Evolutionary conservation across 2,797 vertebrate genomes (phyloP).

Genomic region (Pangasius mekongensis): DNA sequence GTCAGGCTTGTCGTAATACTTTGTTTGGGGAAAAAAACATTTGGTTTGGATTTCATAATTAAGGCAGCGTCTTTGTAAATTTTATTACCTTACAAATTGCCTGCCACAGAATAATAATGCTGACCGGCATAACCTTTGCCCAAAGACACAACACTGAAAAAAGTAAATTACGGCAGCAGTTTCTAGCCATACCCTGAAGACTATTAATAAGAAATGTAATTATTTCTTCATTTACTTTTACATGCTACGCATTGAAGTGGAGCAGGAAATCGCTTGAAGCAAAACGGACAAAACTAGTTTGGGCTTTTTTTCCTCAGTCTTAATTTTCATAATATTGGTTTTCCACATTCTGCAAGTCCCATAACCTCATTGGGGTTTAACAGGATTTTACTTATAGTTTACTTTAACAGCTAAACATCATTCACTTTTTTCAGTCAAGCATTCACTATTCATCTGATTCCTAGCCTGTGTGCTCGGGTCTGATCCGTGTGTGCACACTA

Average conservation of each 20-base stretch:
- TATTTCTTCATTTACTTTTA: conserved; percentile 61
- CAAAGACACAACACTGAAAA: conserved; percentile 47
- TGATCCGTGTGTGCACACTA: neutral
- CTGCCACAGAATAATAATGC: conserved; percentile 44
- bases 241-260: conserved; percentile 46
- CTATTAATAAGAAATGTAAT: conserved; percentile 62
- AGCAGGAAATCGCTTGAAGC: conserved; percentile 43
- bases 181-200: conserved; percentile 52
- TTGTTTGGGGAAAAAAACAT: conserved; percentile 9
- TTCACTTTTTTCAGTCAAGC: neutral
- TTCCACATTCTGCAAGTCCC: neutral
- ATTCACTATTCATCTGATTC: neutral
- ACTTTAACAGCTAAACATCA: neutral
- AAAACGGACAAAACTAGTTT: conserved; percentile 18
- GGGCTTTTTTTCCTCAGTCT: neutral
- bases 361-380: neutral
- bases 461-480: conserved; percentile 5
- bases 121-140: conserved; percentile 55
- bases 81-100: conserved; percentile 51
- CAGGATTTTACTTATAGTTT: conserved; percentile 1
- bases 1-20: conserved; percentile 27
- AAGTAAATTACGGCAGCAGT: conserved; percentile 54
- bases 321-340: conserved; percentile 12
- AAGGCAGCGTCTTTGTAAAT: conserved; percentile 15
- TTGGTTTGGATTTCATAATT: conserved; percentile 31